Base-by-base conservation (phyloP, 2,797 vertebrate species). In the Selene dorsalis region DNA sequence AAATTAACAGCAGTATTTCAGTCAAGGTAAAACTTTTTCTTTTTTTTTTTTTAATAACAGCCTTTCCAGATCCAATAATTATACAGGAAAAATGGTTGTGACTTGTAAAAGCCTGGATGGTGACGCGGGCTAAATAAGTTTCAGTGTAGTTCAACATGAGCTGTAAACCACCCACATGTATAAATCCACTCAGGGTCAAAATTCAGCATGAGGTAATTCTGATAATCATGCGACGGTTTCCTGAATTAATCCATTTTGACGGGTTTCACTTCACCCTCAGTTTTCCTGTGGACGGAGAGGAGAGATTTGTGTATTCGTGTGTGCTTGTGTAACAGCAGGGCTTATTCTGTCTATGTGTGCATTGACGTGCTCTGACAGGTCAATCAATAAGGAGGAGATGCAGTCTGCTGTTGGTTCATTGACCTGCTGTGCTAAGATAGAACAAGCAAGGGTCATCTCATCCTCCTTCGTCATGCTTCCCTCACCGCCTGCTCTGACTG, bases 331-430 rank as follows among this genome's bases (percentile, higher is more conserved):
- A 82, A 75, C 82, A 68, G 87, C 66, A 32, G 69, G 77, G 78
- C 64, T 84, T 68, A 56, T 76, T 84, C 78, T 78, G 75, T 65
- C 76, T 69, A 47, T 26, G 32, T 48, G 84, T 79, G 80, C 84
- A 76, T 63, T 85, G 90, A 90, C 60, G 32, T 80, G 73, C 77
- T 89, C 82, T 78, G 92, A 93, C 91, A 89, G 91, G 85, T 89
- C 87, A 87, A 91, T 94, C 91, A 76, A 94, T 94, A 78, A 73
- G 70, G 77, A 85, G 75, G 83, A 86, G 84, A 88, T 72, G 85
- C 64, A 60, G 84, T 73, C 79, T 60, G 79, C 79, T 55, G 83
- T 53, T 64, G 79, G 58, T 75, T 87, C 87, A 88, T 84, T 86
- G 88, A 88, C 84, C 84, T 43, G 84, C 86, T 85, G 84, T 73